phyloP scores from a whole-genome alignment of 2,113 vertebrate species.

The Anguilla japonica region DNA sequence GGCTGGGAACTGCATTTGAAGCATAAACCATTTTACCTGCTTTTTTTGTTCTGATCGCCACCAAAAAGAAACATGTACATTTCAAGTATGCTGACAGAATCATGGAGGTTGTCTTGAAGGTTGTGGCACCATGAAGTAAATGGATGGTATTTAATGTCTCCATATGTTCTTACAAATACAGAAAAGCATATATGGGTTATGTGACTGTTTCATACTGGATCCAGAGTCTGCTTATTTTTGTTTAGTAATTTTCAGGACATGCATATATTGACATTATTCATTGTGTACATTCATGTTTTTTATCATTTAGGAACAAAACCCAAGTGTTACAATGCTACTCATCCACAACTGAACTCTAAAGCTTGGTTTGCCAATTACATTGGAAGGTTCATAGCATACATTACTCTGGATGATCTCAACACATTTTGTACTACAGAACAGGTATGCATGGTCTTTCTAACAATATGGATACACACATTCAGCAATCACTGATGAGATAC shows the following conservation, averaged over 20 bases:
- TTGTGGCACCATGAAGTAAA: too few species aligned
- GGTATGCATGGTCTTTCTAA: constrained; percentile 37
- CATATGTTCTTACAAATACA: too few species aligned
- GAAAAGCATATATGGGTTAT: too few species aligned
- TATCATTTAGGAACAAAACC: constrained; percentile 43
- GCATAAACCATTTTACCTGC: too few species aligned
- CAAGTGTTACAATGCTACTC: constrained; percentile 56
- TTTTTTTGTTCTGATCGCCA: too few species aligned
- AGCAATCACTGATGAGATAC: too few species aligned
- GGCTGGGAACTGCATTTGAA: too few species aligned
- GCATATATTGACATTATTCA: neutral
- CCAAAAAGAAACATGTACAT: too few species aligned
- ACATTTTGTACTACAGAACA: constrained; percentile 47
- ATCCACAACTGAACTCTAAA: constrained; percentile 66
- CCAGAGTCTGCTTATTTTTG: neutral
- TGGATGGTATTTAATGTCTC: neutral
- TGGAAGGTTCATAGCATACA: constrained; percentile 56
- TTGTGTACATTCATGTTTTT: constrained; percentile 9
- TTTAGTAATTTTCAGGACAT: neutral
- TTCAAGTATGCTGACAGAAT: neutral
- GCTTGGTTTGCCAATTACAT: constrained; percentile 73
- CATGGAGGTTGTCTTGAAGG: neutral
- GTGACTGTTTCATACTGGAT: too few species aligned
- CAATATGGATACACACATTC: neutral
- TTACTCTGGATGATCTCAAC: constrained; percentile 57